phyloP scores from a whole-genome alignment of 37 sponge, comb jelly and placozoan genomes.

The Petrosia ficiformis region DNA sequence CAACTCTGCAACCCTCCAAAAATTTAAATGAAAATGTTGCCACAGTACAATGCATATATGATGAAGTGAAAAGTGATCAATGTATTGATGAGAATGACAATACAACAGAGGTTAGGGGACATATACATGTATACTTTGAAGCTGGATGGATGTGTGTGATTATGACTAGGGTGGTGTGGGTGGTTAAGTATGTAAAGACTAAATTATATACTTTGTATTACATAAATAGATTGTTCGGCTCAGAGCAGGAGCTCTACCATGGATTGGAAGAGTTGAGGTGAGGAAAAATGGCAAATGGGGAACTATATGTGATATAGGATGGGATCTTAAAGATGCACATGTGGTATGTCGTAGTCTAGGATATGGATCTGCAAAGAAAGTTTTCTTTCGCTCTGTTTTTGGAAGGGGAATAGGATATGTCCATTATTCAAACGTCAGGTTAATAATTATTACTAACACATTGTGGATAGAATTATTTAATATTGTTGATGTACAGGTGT shows the following conservation, averaged over 20 bases:
- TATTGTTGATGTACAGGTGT: slow-evolving; percentile 7
- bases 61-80: not conserved
- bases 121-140: no score
- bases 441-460: not conserved
- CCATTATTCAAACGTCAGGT: not conserved
- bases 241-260: slow-evolving; percentile 14
- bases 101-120: not conserved
- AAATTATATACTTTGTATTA: not conserved
- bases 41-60: slow-evolving; percentile 65
- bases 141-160: no score
- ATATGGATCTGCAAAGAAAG: slow-evolving; percentile 22
- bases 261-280: slow-evolving; percentile 40
- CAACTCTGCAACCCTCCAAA: slow-evolving; percentile 13
- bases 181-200: no score
- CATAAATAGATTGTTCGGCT: slow-evolving; percentile 13
- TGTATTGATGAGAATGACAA: not conserved
- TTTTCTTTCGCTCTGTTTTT: not conserved
- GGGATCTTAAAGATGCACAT: slow-evolving; percentile 20
- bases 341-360: slow-evolving; percentile 38
- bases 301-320: slow-evolving; percentile 16
- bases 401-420: slow-evolving; percentile 19
- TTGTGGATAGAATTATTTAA: not conserved
- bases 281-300: slow-evolving; percentile 12
- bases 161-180: no score
- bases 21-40: slow-evolving; percentile 33